phyloP scores from a whole-genome alignment of 2,113 vertebrate species.

The Beaufortia kweichowensis region DNA sequence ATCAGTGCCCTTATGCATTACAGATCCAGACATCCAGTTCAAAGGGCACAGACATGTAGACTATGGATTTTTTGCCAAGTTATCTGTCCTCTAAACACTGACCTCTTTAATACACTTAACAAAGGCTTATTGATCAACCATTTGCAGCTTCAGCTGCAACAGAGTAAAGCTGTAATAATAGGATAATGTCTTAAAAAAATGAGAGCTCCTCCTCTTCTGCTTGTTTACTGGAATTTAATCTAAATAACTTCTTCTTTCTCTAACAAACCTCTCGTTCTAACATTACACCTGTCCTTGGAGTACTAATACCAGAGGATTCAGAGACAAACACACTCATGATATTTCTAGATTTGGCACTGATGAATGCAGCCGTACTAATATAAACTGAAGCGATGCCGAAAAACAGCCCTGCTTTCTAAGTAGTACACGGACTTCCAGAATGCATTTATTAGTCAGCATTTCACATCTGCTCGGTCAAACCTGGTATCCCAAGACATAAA shows the following conservation, averaged over 20 bases:
- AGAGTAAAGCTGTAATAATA: not conserved
- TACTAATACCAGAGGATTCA: not conserved
- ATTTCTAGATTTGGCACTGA: conserved; percentile 1
- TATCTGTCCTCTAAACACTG: conserved; percentile 17
- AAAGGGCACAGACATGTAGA: not conserved
- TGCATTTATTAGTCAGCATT: conserved; percentile 10
- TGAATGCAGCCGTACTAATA: not conserved
- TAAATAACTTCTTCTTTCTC: not conserved
- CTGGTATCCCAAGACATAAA: not conserved
- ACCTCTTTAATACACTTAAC: not conserved
- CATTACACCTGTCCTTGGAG: not conserved
- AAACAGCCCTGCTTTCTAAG: not conserved
- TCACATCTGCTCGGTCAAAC: not conserved
- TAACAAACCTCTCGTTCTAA: not conserved
- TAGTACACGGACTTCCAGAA: conserved; percentile 3
- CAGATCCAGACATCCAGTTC: not conserved
- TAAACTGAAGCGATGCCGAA: not conserved
- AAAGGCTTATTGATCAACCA: not conserved
- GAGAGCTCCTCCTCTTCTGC: not conserved
- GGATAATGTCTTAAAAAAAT: too few species aligned
- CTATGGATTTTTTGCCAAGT: not conserved
- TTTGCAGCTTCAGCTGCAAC: conserved; percentile 9
- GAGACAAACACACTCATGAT: not conserved
- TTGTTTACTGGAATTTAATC: not conserved
- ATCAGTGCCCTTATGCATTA: not conserved